A percentile compares a stretch with the other conserved stretches of the same genome.
phyloP scores from a whole-genome alignment of 2,888 invertebrate genomes.

The Mythimna ferrago region DNA sequence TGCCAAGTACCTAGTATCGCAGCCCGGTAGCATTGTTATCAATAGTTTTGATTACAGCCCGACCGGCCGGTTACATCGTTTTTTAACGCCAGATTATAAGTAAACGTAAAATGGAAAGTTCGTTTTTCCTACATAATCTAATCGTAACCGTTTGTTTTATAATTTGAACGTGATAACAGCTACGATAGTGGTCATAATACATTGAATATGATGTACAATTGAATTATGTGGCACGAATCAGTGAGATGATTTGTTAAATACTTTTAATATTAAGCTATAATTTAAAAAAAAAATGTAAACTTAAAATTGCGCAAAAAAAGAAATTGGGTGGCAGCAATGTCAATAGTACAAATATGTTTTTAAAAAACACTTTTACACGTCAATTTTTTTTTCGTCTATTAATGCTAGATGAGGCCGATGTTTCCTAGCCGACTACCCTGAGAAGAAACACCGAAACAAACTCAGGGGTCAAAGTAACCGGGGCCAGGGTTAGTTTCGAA shows the following conservation, averaged over 20 bases:
- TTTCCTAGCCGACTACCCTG: too few relatives aligned
- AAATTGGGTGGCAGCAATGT: too few relatives aligned
- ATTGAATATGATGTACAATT: conserved; percentile 15
- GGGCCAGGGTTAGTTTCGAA: too few relatives aligned
- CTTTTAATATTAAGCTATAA: background rate
- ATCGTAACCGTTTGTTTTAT: conserved; percentile 57
- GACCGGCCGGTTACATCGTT: conserved; percentile 56
- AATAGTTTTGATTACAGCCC: conserved; percentile 66
- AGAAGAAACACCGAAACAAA: too few relatives aligned
- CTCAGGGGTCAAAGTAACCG: too few relatives aligned
- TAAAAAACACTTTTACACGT: too few relatives aligned
- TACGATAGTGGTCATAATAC: conserved; percentile 29
- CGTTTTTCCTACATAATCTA: conserved; percentile 57
- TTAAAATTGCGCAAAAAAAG: too few relatives aligned
- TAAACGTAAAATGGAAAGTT: conserved; percentile 67
- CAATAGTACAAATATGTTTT: too few relatives aligned
- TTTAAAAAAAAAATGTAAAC: too few relatives aligned
- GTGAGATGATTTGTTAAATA: background rate
- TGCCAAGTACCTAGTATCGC: conserved; percentile 40
- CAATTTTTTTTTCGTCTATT: too few relatives aligned
- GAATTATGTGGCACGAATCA: background rate
- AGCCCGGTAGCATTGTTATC: conserved; percentile 65
- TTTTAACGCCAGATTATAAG: conserved; percentile 62
- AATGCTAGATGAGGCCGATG: too few relatives aligned
- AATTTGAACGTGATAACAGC: conserved; percentile 43